These are phyloP conservation scores for Brotogeris chrysoptera DNA, from an alignment of 2,797 vertebrate species.

Conservation along the genomic window DNA sequence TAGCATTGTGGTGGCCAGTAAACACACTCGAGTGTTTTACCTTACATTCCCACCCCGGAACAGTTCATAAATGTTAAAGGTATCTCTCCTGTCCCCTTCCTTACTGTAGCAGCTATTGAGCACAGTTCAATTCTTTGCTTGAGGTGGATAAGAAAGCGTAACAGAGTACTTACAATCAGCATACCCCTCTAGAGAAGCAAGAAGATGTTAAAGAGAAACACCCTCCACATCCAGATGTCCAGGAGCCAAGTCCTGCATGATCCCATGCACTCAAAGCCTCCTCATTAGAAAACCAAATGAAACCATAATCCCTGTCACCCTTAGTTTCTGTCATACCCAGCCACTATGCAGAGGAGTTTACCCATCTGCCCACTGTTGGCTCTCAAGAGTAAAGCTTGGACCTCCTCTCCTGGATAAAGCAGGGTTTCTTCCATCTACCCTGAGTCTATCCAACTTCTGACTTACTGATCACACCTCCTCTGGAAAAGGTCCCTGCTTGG, in stretches of 20 bases:
- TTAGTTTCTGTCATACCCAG: neutral
- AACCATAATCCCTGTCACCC: neutral
- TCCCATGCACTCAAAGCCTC: neutral
- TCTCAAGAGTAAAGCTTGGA: neutral
- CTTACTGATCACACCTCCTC: neutral
- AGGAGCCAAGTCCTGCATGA: neutral
- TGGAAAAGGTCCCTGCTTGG: neutral
- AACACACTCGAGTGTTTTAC: neutral
- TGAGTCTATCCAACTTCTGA: neutral
- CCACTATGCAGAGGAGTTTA: neutral
- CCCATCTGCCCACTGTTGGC: neutral
- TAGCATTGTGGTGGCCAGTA: neutral
- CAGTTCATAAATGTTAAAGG: neutral
- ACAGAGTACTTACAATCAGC: neutral
- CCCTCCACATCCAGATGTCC: fast-evolving
- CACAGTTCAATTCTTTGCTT: neutral
- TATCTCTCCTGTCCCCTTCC: neutral
- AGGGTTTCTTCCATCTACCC: neutral
- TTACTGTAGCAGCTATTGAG: neutral
- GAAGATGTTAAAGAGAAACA: neutral
- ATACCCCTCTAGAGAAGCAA: neutral
- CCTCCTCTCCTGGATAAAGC: neutral
- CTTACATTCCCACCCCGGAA: neutral
- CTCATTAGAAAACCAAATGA: neutral
- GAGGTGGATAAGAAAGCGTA: neutral